Conservation (phyloP, 2,797 vertebrate species). For the Melanotaenia boesemani region DNA sequence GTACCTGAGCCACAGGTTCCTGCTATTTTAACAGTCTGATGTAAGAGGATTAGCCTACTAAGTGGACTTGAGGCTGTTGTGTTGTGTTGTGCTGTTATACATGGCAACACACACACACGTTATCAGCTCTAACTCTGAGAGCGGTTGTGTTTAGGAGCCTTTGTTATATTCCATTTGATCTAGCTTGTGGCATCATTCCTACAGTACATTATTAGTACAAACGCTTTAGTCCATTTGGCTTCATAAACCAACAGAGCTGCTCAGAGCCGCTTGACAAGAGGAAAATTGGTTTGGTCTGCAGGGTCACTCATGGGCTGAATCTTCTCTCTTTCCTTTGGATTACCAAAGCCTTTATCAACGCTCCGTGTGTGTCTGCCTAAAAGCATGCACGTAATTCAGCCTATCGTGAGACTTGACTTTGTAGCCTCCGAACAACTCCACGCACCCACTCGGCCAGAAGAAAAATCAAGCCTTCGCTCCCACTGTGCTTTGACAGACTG, state of each 20-base stretch:
- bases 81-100: background rate
- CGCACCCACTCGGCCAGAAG: constrained; percentile 14
- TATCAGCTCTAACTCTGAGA: background rate
- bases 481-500: constrained; percentile 47
- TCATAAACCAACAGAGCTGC: constrained; percentile 23
- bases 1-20: constrained; percentile 3
- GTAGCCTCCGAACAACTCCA: constrained; percentile 28
- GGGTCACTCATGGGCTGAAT: constrained; percentile 60
- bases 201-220: constrained; percentile 30
- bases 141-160: background rate
- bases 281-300: constrained; percentile 75
- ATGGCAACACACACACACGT: constrained; percentile 16
- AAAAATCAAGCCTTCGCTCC: constrained; percentile 36
- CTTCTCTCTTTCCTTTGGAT: constrained; percentile 52
- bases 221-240: constrained; percentile 5
- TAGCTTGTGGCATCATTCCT: constrained; percentile 15
- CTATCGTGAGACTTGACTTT: constrained; percentile 12
- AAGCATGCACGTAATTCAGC: constrained; percentile 19
- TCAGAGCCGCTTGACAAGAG: constrained; percentile 52
- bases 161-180: constrained; percentile 12
- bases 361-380: constrained; percentile 13
- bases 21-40: background rate
- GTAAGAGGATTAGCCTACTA: constrained; percentile 37
- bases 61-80: constrained; percentile 6
- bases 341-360: constrained; percentile 45